Percentiles rank a stretch among this genome's conserved stretches.
These are phyloP conservation scores for Tetramorium bicarinatum DNA, from an alignment of 2,888 invertebrate genomes.

Conservation along the genomic window DNA sequence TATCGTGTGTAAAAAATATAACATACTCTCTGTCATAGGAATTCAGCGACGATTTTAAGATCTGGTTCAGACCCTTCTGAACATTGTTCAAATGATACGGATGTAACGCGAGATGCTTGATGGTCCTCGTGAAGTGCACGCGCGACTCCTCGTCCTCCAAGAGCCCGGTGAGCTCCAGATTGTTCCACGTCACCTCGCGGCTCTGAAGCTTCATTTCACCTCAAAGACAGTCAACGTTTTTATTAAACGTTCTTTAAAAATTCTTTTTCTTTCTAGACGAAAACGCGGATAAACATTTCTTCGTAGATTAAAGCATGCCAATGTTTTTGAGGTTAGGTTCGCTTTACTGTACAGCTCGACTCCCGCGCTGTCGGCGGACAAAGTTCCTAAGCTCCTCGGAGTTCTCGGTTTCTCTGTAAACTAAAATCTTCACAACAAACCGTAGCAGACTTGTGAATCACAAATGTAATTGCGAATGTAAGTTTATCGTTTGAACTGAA, in stretches of 20 bases:
- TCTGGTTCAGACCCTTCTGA: constrained; percentile 88
- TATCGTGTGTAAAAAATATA: not conserved
- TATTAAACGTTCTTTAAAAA: not conserved
- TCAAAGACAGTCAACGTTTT: not conserved
- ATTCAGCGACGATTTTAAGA: constrained; percentile 88
- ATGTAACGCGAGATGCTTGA: constrained; percentile 89
- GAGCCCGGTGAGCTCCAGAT: constrained; percentile 87
- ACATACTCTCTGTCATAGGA: constrained; percentile 90
- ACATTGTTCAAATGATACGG: constrained; percentile 89
- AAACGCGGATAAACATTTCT: not conserved
- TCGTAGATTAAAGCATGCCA: not conserved
- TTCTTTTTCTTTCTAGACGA: too few species aligned
- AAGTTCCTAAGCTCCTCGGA: not conserved
- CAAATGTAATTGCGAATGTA: not conserved
- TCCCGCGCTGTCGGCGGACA: not conserved
- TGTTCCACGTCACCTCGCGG: constrained; percentile 78
- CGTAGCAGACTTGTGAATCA: not conserved
- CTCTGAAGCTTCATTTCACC: constrained; percentile 71
- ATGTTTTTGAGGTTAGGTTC: not conserved
- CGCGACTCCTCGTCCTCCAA: constrained; percentile 88
- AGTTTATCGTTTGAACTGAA: not conserved
- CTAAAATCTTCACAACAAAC: not conserved
- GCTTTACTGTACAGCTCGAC: not conserved
- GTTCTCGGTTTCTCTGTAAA: not conserved
- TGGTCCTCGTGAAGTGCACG: constrained; percentile 88